Conservation (phyloP, 2,797 vertebrate genomes). For the Halcyon badia region DNA sequence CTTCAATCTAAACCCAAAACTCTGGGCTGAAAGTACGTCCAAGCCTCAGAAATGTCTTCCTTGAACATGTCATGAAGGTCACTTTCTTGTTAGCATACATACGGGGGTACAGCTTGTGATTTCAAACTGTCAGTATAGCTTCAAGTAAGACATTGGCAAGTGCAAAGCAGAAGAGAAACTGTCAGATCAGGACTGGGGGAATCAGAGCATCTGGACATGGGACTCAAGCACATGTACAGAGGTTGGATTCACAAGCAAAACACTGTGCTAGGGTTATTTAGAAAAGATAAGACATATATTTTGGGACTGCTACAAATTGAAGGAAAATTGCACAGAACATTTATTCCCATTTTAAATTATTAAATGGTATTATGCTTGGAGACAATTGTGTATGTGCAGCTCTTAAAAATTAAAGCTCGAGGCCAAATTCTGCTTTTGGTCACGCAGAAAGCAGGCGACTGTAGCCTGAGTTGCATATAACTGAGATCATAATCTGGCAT, state of each 20-base stretch:
- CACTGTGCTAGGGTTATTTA: background rate
- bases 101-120: background rate
- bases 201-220: background rate
- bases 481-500: constrained; percentile 62
- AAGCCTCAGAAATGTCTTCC: background rate
- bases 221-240: background rate
- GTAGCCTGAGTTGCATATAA: background rate
- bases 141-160: background rate
- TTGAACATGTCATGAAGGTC: background rate
- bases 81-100: background rate
- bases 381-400: background rate
- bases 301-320: background rate
- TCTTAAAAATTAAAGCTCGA: background rate
- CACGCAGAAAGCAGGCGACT: constrained; percentile 3
- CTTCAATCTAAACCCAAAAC: background rate
- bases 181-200: background rate
- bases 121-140: background rate
- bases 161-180: background rate
- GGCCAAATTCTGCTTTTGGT: constrained; percentile 40
- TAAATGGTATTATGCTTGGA: constrained; percentile 38
- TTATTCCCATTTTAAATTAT: background rate
- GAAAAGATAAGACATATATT: constrained; percentile 1
- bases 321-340: background rate
- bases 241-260: background rate
- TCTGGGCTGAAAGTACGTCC: background rate